A percentile compares a stretch with the other conserved stretches of the same genome.
phyloP scores from a whole-genome alignment of 2,888 invertebrate genomes.

The Agrotis ipsilon region DNA sequence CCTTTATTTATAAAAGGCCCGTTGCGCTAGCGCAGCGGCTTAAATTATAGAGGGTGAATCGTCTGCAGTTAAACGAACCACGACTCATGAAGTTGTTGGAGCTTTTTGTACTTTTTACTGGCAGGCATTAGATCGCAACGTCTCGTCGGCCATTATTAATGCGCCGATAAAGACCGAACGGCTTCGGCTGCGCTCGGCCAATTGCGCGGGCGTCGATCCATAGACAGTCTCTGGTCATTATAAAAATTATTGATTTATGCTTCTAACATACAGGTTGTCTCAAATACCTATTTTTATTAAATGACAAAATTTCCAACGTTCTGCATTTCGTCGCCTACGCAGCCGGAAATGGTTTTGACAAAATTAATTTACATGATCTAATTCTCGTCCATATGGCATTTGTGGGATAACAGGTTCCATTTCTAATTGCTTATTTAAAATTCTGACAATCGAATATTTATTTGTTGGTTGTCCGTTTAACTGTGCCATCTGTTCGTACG shows the following conservation, averaged over 20 bases:
- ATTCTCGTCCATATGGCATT: conserved; percentile 40
- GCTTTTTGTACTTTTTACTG: conserved; percentile 69
- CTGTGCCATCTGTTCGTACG: conserved; percentile 42
- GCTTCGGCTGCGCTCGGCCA: conserved; percentile 63
- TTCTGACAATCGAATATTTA: conserved; percentile 41
- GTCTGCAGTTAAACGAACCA: conserved; percentile 72
- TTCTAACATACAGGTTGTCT: conserved; percentile 34
- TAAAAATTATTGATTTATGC: conserved; percentile 61
- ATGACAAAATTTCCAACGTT: conserved; percentile 55
- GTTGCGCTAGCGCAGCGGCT: conserved; percentile 64
- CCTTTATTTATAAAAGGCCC: conserved; percentile 70
- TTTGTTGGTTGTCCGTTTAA: conserved; percentile 25
- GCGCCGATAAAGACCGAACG: conserved; percentile 68
- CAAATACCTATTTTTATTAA: conserved; percentile 41
- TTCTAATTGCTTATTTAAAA: conserved; percentile 52
- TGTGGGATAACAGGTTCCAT: conserved; percentile 52
- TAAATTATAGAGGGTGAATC: conserved; percentile 74
- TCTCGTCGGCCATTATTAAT: conserved; percentile 69
- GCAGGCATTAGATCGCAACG: conserved; percentile 65
- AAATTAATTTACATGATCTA: conserved; percentile 41
- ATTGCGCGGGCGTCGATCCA: conserved; percentile 67
- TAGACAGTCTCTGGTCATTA: conserved; percentile 58
- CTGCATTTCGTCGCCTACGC: conserved; percentile 55
- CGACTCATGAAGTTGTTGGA: conserved; percentile 76
- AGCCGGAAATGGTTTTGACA: conserved; percentile 60